Conservation (phyloP, 2,797 vertebrate species). For the Sardinella longiceps region DNA sequence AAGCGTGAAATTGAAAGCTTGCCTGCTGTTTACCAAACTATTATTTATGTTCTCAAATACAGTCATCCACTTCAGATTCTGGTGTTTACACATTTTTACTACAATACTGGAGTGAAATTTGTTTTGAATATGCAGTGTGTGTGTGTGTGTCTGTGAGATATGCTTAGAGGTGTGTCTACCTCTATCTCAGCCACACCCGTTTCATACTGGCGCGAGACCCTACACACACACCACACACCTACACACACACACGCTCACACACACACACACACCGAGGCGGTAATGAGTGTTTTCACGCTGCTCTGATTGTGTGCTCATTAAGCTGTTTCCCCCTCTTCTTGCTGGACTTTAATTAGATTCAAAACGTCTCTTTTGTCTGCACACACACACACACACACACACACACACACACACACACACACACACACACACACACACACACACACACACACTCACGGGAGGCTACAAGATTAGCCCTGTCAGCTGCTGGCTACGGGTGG, state of each 20-base stretch:
- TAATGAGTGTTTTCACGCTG: conserved; percentile 1
- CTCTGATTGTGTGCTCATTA: background rate
- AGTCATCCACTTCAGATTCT: too few species aligned
- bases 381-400: too few species aligned
- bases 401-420: background rate
- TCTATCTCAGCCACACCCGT: background rate
- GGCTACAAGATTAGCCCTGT: background rate
- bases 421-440: too few species aligned
- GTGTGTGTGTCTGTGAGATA: background rate
- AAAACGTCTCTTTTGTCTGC: background rate
- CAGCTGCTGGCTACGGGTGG: background rate
- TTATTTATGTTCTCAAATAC: too few species aligned
- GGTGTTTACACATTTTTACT: too few species aligned
- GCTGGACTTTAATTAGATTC: background rate
- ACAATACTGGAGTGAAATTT: too few species aligned
- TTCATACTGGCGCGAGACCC: background rate
- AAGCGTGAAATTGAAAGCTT: too few species aligned
- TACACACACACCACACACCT: background rate
- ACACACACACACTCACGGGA: too few species aligned
- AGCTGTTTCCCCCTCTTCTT: background rate
- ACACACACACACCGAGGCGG: too few species aligned
- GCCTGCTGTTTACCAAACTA: too few species aligned
- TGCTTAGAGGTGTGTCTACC: background rate
- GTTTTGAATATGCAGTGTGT: background rate
- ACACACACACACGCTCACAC: too few species aligned